These are phyloP conservation scores for Ciconia maguari DNA, from an alignment of 2,113 vertebrate species.

Conservation along the genomic window DNA sequence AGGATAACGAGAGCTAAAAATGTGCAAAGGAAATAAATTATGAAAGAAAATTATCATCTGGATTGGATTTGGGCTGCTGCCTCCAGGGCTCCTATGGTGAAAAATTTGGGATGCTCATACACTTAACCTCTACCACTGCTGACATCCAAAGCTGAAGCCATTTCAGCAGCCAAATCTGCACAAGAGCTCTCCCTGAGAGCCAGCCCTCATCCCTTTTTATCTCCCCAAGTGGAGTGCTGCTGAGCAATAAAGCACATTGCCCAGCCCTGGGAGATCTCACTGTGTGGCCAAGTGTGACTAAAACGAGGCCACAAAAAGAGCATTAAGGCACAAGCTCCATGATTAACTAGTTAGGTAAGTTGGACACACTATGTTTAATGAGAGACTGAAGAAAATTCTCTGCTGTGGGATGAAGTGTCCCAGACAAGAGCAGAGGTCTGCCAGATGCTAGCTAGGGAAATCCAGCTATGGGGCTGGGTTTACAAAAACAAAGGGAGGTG, in stretches of 20 bases:
- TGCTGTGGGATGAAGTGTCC: neutral
- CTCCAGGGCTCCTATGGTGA: neutral
- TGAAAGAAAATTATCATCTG: neutral
- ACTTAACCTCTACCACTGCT: neutral
- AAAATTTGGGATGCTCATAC: neutral
- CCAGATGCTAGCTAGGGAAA: neutral
- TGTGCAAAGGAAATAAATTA: conserved; percentile 1
- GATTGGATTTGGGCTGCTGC: neutral
- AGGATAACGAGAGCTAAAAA: neutral
- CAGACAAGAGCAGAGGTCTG: neutral
- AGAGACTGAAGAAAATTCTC: neutral
- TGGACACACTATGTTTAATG: neutral
- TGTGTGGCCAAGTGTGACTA: neutral
- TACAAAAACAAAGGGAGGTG: neutral
- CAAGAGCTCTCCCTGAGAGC: neutral
- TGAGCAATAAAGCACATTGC: neutral
- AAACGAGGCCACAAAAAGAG: neutral
- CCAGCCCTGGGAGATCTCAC: neutral
- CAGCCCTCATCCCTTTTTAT: neutral
- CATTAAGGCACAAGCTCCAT: neutral
- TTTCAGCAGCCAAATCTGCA: neutral
- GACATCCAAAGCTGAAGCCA: neutral
- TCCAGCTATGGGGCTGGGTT: neutral
- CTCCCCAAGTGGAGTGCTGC: neutral
- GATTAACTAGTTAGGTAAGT: neutral